Evolutionary conservation across 2,797 vertebrate species (phyloP), one percentile per base, ranked within the genome.

Genomic region (Discoglossus pictus): DNA sequence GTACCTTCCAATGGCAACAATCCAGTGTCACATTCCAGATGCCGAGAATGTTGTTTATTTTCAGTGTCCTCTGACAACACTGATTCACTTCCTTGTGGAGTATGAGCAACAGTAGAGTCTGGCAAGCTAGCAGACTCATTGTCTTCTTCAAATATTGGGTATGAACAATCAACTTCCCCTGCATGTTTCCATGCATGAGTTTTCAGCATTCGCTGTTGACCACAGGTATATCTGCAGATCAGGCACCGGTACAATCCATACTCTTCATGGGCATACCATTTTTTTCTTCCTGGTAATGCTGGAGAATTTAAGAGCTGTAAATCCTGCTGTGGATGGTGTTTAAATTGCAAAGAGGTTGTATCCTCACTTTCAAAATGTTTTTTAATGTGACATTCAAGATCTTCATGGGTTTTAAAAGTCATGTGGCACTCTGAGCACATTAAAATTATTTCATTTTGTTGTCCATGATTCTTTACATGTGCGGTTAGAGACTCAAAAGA

Each of bases 151-250:
- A 98, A 98, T 67, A 98, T 91, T 2, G 97, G 97, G 71, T 99
- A 99, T 1, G 96, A 94, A 77, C 96, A 99, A 71, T 97, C 94
- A 0, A 98, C 92, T 59, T 97, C 90, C 2, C 97, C 96, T 0
- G 96, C 96, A 0, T 99, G 97, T 70, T 98, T 99, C 97, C 97
- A 99, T 0, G 97, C 95, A 0, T 99, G 97, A 0, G 97, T 99
- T 86, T 99, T 98, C 43, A 98, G 77, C 93, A 97, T 98, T 9
- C 96, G 84, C 82, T 98, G 97, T 81, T 98, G 97, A 54, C 93
- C 92, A 38, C 97, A 98, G 21, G 96, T 96, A 1, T 99, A 99
- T 64, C 93, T 95, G 76, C 97, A 99, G 38, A 99, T 98, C 35
- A 99, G 82, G 73, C 97, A 99, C 1, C 93, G 90, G 76, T 99